Evolutionary conservation across 2,797 vertebrate genomes (phyloP), one percentile per base, ranked within the genome.

Genomic region (Enteromius treurensis): DNA sequence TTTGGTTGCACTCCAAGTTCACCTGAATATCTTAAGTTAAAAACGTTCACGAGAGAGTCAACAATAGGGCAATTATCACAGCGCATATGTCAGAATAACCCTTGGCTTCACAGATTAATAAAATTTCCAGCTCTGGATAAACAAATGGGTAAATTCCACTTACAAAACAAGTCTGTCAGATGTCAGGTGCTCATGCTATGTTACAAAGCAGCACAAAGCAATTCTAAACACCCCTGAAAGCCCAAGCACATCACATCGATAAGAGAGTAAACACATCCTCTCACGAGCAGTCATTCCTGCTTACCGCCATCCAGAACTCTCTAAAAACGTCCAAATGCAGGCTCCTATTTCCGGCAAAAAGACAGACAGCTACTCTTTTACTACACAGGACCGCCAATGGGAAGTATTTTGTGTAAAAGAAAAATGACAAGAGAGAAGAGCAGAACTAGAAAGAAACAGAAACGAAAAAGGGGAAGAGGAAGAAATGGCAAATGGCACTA

Each of bases 391-490:
- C 17, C 17, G 8, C 40, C 10, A 29, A 53, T 62, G 68, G 53
- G 53, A 78, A 51, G 65, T 26, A 21, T 34, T 53, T 34, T 58
- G 15, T 45, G 37, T 13, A 49, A 60, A 47, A 8, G 7, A 58
- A 70, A 32, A 29, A 11, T 60, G 5, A 29, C 15, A 19, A 65
- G 5, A 42, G n/a, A 67, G 17, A 80, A 62, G 19, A n/a, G 29
- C 29, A 64, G 29, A 37, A 82, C 47, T 58, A 78, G 23, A 26
- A 45, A 79, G n/a, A 15, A 15, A 77, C 19, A 69, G 23, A 73
- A 49, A 74, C 9, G 55, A 11, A 47, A 55, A 86, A 70, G 68
- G 40, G 80, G 84, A 86, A 84, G 84, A 68, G 69, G 70, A 79
- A 60, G 45, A 77, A 77, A 29, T 19, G n/a, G 23, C 42, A 17